Percentiles rank a stretch among this genome's conserved stretches.
Evolutionary conservation across 2,113 vertebrate genomes (phyloP).

Genomic region (Indicator indicator): DNA sequence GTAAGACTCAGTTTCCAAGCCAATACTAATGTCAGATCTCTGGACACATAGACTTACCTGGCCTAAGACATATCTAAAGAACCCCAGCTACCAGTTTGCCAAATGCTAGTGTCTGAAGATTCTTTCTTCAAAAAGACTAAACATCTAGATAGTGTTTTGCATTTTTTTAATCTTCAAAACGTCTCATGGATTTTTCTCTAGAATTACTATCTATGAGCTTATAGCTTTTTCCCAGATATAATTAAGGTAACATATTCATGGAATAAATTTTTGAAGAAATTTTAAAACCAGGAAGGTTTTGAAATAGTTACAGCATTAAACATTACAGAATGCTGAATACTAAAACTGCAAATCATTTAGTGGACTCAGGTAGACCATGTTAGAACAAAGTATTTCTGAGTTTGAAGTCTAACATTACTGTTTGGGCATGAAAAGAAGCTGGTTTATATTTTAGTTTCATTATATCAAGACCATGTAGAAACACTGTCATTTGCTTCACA

Average conservation of each 20-base stretch:
- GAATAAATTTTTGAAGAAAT: not conserved
- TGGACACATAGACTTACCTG: not conserved
- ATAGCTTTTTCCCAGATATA: not conserved
- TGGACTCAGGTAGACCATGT: not conserved
- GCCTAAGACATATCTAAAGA: not conserved
- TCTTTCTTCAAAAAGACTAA: not conserved
- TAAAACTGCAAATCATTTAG: not conserved
- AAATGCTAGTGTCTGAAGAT: not conserved
- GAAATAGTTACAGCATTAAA: not conserved
- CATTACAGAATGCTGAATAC: not conserved
- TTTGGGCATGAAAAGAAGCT: not conserved
- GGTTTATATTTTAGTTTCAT: not conserved
- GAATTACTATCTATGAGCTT: not conserved
- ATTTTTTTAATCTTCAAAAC: not conserved
- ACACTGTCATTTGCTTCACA: not conserved
- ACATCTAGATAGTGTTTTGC: not conserved
- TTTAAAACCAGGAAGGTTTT: not conserved
- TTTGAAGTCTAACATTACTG: not conserved
- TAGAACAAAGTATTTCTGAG: not conserved
- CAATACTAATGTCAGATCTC: not conserved
- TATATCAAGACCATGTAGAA: not conserved
- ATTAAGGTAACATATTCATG: not conserved
- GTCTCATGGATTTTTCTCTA: not conserved
- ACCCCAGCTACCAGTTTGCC: not conserved
- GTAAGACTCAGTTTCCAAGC: not conserved